These are phyloP conservation scores for Tenthredo distinguenda DNA, from an alignment of 2,888 invertebrate genomes.

Conservation along the genomic window DNA sequence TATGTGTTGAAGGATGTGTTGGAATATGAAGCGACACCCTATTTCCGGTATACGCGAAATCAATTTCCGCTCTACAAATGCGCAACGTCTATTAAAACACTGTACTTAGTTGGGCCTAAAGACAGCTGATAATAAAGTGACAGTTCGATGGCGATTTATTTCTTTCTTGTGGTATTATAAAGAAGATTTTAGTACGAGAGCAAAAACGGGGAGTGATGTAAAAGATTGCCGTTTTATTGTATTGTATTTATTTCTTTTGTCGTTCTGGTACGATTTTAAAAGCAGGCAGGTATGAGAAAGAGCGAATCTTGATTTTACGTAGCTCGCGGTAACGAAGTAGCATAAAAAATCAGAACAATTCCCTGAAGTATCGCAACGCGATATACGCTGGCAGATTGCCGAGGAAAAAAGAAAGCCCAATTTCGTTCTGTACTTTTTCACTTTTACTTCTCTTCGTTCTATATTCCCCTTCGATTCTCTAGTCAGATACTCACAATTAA, in stretches of 20 bases:
- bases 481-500: constrained; percentile 23
- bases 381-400: constrained; percentile 28
- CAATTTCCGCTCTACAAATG: constrained; percentile 18
- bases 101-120: neutral
- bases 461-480: neutral
- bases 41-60: constrained; percentile 22
- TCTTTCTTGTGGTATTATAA: neutral
- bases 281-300: neutral
- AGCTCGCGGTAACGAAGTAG: neutral
- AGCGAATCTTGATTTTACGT: neutral
- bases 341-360: constrained; percentile 16
- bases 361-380: constrained; percentile 9
- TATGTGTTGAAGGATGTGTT: neutral
- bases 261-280: neutral
- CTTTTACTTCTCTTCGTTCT: neutral
- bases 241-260: neutral
- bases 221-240: neutral
- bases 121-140: constrained; percentile 2
- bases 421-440: neutral
- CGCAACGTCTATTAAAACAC: neutral
- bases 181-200: neutral
- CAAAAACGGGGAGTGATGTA: neutral
- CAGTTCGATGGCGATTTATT: constrained; percentile 2
- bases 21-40: constrained; percentile 8
- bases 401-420: constrained; percentile 3